A percentile compares a stretch with the other conserved stretches of the same genome.
Evolutionary conservation across 2,888 invertebrate species (phyloP).

Genomic region (Xestobium rufovillosum): DNA sequence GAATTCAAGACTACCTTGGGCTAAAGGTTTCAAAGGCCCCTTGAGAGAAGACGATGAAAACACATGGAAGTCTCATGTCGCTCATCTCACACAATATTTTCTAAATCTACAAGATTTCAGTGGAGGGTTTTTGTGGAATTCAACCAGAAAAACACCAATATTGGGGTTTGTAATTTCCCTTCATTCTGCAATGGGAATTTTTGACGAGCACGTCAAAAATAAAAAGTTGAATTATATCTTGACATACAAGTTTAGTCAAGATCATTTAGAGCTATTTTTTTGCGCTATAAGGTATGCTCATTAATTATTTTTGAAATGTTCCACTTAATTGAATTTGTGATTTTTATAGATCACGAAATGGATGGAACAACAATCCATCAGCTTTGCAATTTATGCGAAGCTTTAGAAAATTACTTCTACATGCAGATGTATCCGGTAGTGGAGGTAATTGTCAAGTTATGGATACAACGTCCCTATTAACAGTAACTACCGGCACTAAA

Average conservation of each 20-base stretch:
- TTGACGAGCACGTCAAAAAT: constrained; percentile 10
- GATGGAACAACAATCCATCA: constrained; percentile 18
- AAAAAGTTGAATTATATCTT: constrained; percentile 12
- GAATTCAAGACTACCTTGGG: constrained; percentile 20
- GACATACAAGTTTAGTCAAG: constrained; percentile 15
- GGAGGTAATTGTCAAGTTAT: constrained; percentile 10
- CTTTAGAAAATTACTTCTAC: constrained; percentile 11
- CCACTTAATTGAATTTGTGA: neutral
- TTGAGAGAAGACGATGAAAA: neutral
- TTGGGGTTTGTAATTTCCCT: constrained; percentile 12
- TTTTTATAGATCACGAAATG: constrained; percentile 15
- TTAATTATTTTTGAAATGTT: neutral
- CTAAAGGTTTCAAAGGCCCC: constrained; percentile 12
- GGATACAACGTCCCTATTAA: constrained; percentile 4
- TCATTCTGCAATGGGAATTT: constrained; percentile 9
- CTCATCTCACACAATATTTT: constrained; percentile 7
- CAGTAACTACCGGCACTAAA: neutral
- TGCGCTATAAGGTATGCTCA: constrained; percentile 12
- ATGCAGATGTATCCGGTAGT: constrained; percentile 1
- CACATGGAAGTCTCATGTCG: neutral
- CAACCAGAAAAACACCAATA: constrained; percentile 10
- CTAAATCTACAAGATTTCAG: constrained; percentile 9
- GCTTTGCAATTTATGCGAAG: constrained; percentile 12
- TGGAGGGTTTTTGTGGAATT: constrained; percentile 9
- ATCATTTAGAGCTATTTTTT: constrained; percentile 20